Conservation (phyloP, 2,888 invertebrate genomes). For the Xylophagus ater region DNA sequence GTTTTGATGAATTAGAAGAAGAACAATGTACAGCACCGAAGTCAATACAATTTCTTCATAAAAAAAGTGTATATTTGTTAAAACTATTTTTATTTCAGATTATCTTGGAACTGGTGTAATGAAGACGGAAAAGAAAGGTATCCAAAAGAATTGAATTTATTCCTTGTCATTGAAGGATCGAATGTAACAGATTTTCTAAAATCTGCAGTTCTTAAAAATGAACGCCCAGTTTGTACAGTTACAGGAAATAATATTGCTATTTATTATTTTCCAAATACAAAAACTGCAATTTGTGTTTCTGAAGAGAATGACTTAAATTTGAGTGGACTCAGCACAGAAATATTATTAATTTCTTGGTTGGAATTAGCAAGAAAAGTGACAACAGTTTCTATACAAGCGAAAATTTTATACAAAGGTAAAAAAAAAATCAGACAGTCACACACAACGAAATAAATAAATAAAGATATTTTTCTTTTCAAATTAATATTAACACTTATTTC, state of each 20-base stretch:
- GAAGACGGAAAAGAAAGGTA: constrained; percentile 6
- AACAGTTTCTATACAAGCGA: constrained; percentile 31
- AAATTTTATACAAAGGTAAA: constrained; percentile 34
- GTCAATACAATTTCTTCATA: neutral
- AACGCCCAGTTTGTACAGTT: constrained; percentile 25
- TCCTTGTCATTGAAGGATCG: constrained; percentile 31
- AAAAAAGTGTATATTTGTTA: neutral
- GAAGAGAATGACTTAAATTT: constrained; percentile 29
- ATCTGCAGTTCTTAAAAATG: constrained; percentile 21
- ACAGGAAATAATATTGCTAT: constrained; percentile 17
- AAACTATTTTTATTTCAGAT: constrained; percentile 7
- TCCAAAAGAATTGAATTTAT: constrained; percentile 12
- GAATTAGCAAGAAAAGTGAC: constrained; percentile 26
- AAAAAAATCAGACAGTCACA: too few relatives aligned
- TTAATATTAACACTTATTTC: too few relatives aligned
- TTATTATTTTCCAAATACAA: constrained; percentile 14
- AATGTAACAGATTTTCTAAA: constrained; percentile 28
- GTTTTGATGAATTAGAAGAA: constrained; percentile 29
- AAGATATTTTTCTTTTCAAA: too few relatives aligned
- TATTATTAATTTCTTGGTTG: constrained; percentile 27
- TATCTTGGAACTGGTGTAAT: constrained; percentile 12
- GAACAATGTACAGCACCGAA: constrained; percentile 22
- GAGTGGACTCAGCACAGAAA: constrained; percentile 29
- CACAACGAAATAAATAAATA: too few relatives aligned
- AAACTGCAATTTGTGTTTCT: constrained; percentile 24